Conservation (phyloP, 2,113 vertebrate species). For the Nerophis ophidion region DNA sequence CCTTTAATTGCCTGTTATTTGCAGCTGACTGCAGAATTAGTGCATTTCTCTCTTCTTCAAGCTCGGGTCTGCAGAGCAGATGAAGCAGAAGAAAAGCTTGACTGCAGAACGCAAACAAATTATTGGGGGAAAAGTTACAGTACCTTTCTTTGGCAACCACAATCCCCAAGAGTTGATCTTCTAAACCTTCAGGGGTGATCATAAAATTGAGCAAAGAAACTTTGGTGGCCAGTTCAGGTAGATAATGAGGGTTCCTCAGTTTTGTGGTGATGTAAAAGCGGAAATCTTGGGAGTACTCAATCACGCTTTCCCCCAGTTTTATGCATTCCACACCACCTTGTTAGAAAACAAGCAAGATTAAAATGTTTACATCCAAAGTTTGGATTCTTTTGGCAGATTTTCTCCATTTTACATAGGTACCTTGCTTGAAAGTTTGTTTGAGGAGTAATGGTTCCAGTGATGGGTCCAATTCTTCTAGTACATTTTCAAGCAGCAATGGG, state of each 20-base stretch:
- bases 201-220: constrained; percentile 96
- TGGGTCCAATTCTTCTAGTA: constrained; percentile 91
- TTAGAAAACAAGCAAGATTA: constrained; percentile 18
- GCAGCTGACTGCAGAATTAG: constrained; percentile 92
- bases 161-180: constrained; percentile 93
- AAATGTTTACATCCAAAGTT: not conserved
- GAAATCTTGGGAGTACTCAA: constrained; percentile 92
- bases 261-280: constrained; percentile 97
- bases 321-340: constrained; percentile 89
- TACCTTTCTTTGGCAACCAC: constrained; percentile 94
- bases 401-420: constrained; percentile 47
- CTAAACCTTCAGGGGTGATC: constrained; percentile 95
- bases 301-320: constrained; percentile 81
- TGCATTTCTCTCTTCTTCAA: constrained; percentile 90
- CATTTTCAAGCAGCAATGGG: constrained; percentile 88
- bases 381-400: not conserved
- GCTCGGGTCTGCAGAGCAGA: constrained; percentile 78
- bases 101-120: not conserved
- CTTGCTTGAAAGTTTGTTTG: constrained; percentile 96
- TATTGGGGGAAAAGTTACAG: not conserved
- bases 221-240: constrained; percentile 92
- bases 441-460: constrained; percentile 90
- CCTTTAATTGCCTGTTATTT: constrained; percentile 90
- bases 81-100: not conserved
- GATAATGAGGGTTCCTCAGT: constrained; percentile 92